Percentiles rank a stretch among this genome's conserved stretches.
phyloP scores from a whole-genome alignment of 2,797 vertebrate species.

The Ara ararauna region DNA sequence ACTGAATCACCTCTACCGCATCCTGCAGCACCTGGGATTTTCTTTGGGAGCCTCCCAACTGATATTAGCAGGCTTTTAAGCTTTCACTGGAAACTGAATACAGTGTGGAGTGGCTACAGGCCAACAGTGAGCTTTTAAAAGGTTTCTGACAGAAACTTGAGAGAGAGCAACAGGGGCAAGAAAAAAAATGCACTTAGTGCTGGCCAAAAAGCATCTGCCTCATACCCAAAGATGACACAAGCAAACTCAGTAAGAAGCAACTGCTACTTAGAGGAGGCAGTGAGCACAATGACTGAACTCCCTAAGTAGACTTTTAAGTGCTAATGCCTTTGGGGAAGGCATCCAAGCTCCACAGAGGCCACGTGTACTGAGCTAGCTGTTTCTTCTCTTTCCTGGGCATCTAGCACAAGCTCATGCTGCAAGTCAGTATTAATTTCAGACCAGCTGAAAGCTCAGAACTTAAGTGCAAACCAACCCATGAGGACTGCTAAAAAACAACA shows the following conservation, averaged over 20 bases:
- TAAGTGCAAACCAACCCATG: background rate
- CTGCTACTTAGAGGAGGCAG: background rate
- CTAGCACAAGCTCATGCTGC: background rate
- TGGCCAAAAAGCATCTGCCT: background rate
- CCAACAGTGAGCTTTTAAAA: background rate
- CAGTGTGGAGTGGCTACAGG: background rate
- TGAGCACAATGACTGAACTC: background rate
- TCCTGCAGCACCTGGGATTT: conserved; percentile 17
- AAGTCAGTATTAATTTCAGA: background rate
- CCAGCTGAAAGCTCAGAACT: background rate
- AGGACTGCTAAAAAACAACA: background rate
- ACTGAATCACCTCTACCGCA: conserved; percentile 20
- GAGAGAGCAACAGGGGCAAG: background rate
- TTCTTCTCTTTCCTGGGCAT: background rate
- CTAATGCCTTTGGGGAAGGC: background rate
- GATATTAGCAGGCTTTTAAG: background rate
- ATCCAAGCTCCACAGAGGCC: background rate
- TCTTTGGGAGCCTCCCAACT: background rate
- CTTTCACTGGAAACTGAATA: background rate
- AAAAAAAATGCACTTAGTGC: background rate
- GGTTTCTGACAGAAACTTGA: background rate
- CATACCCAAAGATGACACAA: background rate
- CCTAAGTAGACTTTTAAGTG: background rate
- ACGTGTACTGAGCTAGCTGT: background rate
- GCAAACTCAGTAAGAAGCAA: background rate